Percentiles rank a stretch among this genome's conserved stretches.
Evolutionary conservation across 30 jellyfish, hydroid and myxozoan genomes (phyloP).

Genomic region (Aurelia sp.): DNA sequence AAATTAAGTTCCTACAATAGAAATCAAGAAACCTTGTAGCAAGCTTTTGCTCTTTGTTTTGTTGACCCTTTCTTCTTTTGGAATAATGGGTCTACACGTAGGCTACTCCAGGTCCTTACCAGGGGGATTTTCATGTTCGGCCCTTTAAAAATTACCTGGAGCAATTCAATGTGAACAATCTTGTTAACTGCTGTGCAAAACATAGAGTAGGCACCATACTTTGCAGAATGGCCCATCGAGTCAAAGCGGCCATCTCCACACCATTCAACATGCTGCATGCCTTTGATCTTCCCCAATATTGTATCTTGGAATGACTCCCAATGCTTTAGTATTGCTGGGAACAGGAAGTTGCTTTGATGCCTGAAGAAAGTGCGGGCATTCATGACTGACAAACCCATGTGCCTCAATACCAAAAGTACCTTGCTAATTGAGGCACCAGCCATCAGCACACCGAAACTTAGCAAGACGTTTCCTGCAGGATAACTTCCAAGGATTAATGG

Average conservation of each 20-base stretch:
- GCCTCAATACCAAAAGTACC: no score
- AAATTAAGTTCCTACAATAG: no score
- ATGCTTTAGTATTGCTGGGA: conserved; percentile 16
- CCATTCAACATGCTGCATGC: conserved; percentile 18
- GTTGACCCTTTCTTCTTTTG: no score
- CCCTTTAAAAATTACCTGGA: conserved; percentile 6
- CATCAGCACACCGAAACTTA: no score
- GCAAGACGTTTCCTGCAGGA: no score
- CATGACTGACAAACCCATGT: conserved; percentile 30
- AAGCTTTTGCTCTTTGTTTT: no score
- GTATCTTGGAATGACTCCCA: conserved; percentile 16
- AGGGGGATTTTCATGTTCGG: background rate
- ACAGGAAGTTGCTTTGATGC: conserved; percentile 22
- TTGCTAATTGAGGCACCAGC: no score
- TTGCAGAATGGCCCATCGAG: conserved; percentile 42
- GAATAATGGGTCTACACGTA: no score
- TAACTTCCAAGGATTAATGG: no score
- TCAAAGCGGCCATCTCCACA: conserved; percentile 48
- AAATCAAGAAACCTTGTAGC: no score
- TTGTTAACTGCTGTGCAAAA: conserved; percentile 17
- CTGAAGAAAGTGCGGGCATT: conserved; percentile 16
- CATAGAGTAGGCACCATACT: conserved; percentile 35
- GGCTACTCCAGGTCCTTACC: no score
- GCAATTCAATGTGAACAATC: conserved; percentile 16
- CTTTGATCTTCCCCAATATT: conserved; percentile 6